These are phyloP conservation scores for Rallus crepitans DNA, from an alignment of 2,797 vertebrate genomes.

Conservation along the genomic window DNA sequence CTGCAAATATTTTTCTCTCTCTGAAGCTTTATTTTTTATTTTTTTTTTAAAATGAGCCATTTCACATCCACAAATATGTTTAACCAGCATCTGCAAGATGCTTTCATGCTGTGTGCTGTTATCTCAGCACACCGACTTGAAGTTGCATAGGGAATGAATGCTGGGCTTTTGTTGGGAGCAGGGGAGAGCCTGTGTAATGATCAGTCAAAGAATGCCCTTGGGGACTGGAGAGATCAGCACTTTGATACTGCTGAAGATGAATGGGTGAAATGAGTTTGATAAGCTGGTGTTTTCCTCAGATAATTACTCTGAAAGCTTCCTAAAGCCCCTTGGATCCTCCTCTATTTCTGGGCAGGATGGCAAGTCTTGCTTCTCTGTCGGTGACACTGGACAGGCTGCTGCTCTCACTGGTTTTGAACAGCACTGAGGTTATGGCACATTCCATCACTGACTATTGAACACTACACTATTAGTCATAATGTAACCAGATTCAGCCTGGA, in stretches of 20 bases:
- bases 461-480: accelerated
- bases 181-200: constrained; percentile 14
- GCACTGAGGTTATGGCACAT: neutral
- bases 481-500: neutral
- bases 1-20: neutral
- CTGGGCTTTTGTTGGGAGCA: neutral
- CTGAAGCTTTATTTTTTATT: neutral
- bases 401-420: neutral
- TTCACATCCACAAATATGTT: neutral
- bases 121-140: neutral
- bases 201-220: constrained; percentile 55
- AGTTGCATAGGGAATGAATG: constrained; percentile 21
- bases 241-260: constrained; percentile 67
- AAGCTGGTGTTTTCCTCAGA: constrained; percentile 48
- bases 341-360: neutral
- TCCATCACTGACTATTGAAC: neutral
- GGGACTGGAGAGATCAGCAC: constrained; percentile 43
- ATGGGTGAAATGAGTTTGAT: constrained; percentile 63
- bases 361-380: neutral
- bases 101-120: neutral
- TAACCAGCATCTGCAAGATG: neutral
- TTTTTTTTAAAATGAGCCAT: too few relatives aligned
- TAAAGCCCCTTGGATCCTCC: neutral
- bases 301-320: constrained; percentile 32
- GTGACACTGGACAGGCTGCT: neutral